Conservation (phyloP, 2,797 vertebrate species). For the Coregonus ussuriensis region DNA sequence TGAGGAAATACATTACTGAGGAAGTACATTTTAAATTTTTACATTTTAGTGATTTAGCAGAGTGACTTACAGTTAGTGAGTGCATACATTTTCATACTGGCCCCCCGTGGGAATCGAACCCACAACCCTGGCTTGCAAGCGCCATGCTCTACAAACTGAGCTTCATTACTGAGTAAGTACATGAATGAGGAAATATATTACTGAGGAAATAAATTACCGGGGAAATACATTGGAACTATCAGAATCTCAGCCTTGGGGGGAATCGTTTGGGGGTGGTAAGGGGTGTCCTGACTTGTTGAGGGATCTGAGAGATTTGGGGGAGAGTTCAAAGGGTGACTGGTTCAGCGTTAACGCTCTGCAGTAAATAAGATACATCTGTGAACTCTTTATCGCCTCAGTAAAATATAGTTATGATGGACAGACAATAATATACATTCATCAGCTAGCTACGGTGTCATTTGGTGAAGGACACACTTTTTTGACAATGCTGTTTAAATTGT, state of each 20-base stretch:
- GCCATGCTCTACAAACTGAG: no score
- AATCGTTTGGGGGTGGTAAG: neutral
- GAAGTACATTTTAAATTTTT: no score
- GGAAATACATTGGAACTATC: slow-evolving; percentile 47
- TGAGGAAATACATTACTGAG: no score
- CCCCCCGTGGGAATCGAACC: no score
- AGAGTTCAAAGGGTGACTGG: slow-evolving; percentile 16
- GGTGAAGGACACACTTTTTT: slow-evolving; percentile 41
- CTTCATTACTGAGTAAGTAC: no score
- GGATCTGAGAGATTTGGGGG: slow-evolving; percentile 26
- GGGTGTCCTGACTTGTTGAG: neutral
- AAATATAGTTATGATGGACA: slow-evolving; percentile 39
- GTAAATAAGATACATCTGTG: slow-evolving; percentile 27
- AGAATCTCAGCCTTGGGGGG: slow-evolving; percentile 45
- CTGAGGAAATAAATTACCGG: slow-evolving; percentile 25
- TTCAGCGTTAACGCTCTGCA: slow-evolving; percentile 27
- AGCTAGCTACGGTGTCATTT: slow-evolving; percentile 22
- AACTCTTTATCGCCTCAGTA: slow-evolving; percentile 31
- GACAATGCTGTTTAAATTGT: neutral
- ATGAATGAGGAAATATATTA: no score
- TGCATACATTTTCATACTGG: no score
- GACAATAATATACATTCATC: slow-evolving; percentile 34
- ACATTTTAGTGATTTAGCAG: no score
- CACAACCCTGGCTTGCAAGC: no score
- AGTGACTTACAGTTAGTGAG: no score